phyloP scores from a whole-genome alignment of 2,888 invertebrate genomes.

The Acanthosepion pharaonis region DNA sequence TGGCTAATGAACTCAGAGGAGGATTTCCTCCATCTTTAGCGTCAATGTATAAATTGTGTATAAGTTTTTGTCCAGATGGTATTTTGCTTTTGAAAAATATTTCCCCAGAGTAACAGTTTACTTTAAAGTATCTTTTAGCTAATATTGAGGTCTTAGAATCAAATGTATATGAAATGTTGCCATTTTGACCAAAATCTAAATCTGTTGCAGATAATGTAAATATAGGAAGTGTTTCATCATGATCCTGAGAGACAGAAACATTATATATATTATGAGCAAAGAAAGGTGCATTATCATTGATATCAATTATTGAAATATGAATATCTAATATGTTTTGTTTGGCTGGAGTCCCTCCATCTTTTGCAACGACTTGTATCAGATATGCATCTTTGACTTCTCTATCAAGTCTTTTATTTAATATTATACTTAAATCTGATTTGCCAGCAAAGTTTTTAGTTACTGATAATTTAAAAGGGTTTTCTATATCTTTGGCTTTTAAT shows the following conservation, averaged over 20 bases:
- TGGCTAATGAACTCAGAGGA: neutral
- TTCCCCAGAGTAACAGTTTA: neutral
- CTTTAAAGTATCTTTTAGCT: neutral
- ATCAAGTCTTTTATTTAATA: neutral
- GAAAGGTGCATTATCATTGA: conserved; percentile 16
- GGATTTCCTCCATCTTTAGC: neutral
- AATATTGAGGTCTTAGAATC: neutral
- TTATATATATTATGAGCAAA: neutral
- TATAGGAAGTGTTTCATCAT: neutral
- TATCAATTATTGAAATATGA: neutral
- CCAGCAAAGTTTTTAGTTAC: neutral
- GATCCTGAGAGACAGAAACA: neutral
- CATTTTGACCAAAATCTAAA: neutral
- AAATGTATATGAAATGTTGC: neutral
- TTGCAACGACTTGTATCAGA: neutral
- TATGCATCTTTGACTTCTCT: neutral
- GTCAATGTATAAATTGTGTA: neutral
- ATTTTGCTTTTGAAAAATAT: neutral
- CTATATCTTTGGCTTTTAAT: neutral
- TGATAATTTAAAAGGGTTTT: neutral
- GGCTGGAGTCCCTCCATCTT: neutral
- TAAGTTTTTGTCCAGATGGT: neutral
- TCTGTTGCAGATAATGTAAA: neutral
- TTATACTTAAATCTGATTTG: neutral
- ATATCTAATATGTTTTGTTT: neutral